These are phyloP conservation scores for Sebastes hubbsi DNA, from an alignment of 2,797 vertebrate genomes.

Conservation along the genomic window DNA sequence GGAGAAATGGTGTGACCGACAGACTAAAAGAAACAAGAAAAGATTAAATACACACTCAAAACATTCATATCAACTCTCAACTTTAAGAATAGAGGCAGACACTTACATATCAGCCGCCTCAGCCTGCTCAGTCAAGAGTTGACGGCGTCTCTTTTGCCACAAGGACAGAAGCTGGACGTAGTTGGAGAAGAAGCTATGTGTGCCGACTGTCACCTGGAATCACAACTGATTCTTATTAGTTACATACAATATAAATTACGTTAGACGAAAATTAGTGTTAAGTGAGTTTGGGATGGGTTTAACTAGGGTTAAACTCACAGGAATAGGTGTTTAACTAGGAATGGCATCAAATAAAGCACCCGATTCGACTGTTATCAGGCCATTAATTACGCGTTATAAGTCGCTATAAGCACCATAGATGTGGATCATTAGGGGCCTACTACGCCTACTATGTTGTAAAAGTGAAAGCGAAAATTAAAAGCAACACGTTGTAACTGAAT, in stretches of 20 bases:
- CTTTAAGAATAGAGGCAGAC: background rate
- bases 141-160: slow-evolving; percentile 68
- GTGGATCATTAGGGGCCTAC: no score
- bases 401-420: no score
- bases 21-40: slow-evolving; percentile 61
- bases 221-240: background rate
- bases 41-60: background rate
- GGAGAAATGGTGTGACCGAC: slow-evolving; percentile 70
- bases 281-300: background rate
- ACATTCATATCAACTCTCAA: background rate
- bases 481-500: no score
- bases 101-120: slow-evolving; percentile 67
- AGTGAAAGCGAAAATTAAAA: no score
- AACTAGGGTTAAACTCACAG: background rate
- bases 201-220: slow-evolving; percentile 72
- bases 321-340: background rate
- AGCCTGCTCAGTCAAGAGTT: slow-evolving; percentile 55
- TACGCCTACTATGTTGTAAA: no score
- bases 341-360: background rate
- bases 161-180: slow-evolving; percentile 79
- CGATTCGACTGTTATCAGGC: no score
- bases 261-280: background rate
- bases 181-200: slow-evolving; percentile 80
- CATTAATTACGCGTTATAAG: no score
- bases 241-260: background rate